Evolutionary conservation across 2,113 vertebrate genomes (phyloP).

Genomic region (Brachypteracias leptosomus): DNA sequence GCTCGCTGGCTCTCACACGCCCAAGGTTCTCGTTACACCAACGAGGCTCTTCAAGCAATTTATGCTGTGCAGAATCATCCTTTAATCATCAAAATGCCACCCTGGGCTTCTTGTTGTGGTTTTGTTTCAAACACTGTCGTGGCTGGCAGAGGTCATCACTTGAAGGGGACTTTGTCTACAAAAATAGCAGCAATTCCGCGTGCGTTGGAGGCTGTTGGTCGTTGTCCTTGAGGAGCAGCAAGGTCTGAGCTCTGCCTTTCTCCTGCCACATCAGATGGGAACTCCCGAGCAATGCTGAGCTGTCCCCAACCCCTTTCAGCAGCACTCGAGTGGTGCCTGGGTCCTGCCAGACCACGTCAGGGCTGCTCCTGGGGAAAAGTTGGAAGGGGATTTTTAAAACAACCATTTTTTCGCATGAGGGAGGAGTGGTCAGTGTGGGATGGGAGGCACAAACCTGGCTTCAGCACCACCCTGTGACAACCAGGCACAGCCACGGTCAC

Average conservation of each 20-base stretch:
- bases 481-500: rapidly evolving
- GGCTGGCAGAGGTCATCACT: neutral
- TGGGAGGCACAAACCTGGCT: neutral
- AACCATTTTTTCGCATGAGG: rapidly evolving
- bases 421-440: neutral
- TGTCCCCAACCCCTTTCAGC: neutral
- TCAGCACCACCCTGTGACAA: neutral
- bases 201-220: neutral
- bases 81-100: neutral
- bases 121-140: neutral
- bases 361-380: too few species aligned
- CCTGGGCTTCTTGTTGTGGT: neutral
- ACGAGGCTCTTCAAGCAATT: neutral
- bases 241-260: neutral
- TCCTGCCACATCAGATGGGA: too few species aligned
- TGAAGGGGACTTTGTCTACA: neutral
- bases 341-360: neutral
- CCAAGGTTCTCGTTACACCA: neutral
- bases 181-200: neutral
- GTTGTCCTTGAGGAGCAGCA: neutral
- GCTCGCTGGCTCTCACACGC: neutral
- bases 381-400: neutral
- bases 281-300: neutral
- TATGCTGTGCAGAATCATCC: neutral
- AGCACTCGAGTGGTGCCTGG: neutral